Conservation (phyloP, 2,888 invertebrate species). For the Harpalus rubripes region DNA sequence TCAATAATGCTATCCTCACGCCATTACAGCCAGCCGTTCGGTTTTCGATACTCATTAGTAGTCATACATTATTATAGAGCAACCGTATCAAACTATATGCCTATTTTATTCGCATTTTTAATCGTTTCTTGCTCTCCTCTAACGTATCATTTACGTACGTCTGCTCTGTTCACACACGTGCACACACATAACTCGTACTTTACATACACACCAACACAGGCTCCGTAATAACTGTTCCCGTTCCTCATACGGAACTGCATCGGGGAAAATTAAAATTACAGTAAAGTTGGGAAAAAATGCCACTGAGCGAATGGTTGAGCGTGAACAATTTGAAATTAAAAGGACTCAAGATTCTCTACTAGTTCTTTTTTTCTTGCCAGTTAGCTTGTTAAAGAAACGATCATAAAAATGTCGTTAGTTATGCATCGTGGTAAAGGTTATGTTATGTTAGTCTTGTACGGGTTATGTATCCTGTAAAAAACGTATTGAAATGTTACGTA, state of each 20-base stretch:
- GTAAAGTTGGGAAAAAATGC: constrained; percentile 48
- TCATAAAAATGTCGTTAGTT: constrained; percentile 48
- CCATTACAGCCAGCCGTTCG: constrained; percentile 21
- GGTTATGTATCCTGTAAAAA: constrained; percentile 1
- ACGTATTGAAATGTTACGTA: constrained; percentile 6
- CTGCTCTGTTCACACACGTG: constrained; percentile 35
- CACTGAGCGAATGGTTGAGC: constrained; percentile 33
- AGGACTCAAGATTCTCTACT: constrained; percentile 28
- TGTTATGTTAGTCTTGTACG: constrained; percentile 3
- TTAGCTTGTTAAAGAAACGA: constrained; percentile 35
- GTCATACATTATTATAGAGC: constrained; percentile 44
- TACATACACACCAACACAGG: neutral
- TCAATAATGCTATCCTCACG: constrained; percentile 46
- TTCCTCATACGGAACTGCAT: constrained; percentile 45
- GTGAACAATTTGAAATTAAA: constrained; percentile 49
- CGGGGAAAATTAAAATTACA: constrained; percentile 48
- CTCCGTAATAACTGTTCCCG: constrained; percentile 32
- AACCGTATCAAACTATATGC: constrained; percentile 37
- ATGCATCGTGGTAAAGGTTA: constrained; percentile 3
- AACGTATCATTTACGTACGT: constrained; percentile 58
- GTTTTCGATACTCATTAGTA: constrained; percentile 48
- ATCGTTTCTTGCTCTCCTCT: constrained; percentile 29
- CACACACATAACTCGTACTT: neutral
- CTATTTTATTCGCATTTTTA: constrained; percentile 57
- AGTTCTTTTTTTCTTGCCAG: neutral